Evolutionary conservation across 2,888 invertebrate genomes (phyloP), one percentile per base, ranked within the genome.

Genomic region (Drosophila borealis): DNA sequence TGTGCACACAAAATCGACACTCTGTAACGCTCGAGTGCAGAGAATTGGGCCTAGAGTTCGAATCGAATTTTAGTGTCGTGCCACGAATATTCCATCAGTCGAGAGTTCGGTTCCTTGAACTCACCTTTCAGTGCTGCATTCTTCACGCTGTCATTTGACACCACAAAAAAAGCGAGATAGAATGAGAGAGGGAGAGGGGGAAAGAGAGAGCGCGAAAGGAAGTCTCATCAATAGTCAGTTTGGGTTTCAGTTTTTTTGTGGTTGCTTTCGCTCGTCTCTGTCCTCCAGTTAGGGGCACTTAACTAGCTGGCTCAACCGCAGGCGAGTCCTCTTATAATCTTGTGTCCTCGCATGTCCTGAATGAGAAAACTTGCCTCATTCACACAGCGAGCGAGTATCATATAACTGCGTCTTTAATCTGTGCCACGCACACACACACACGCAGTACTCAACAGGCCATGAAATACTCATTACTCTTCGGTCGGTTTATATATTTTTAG

Each of bases 111-210:
- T 82, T 64, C 63, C 73, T 78, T 73, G 70, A 73, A 70, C 73
- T 71, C 56, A 77, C 72, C 59, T 75, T 59, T 14, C 50, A 48
- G 29, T 33, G 36, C 46, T 44, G 44, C 57, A 55, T 72, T 68
- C 64, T 70, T 62, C 33, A 21, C 33, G 55, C 70, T 76, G 86
- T 84, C 74, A 87, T 80, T 77, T 70, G 87, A 86, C 76, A 87
- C 84, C 82, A 49, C 53, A 64, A 54, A 53, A n/a, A 42, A 19
- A 33, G 19, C 29, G 9, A 34, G 25, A 54, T 5, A 44, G 39
- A 25, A 10, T 34, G 14, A 13, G 4, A 34, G 21, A 4, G 19
- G 1, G n/a, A 39, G 11, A 10, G 11, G 14, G 29, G 21, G 4
- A 45, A 33, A 36, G 34, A 44, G 17, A 48, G 21, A 34, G 29